Conservation (phyloP, 2,113 vertebrate species). For the Salvelinus namaycush region DNA sequence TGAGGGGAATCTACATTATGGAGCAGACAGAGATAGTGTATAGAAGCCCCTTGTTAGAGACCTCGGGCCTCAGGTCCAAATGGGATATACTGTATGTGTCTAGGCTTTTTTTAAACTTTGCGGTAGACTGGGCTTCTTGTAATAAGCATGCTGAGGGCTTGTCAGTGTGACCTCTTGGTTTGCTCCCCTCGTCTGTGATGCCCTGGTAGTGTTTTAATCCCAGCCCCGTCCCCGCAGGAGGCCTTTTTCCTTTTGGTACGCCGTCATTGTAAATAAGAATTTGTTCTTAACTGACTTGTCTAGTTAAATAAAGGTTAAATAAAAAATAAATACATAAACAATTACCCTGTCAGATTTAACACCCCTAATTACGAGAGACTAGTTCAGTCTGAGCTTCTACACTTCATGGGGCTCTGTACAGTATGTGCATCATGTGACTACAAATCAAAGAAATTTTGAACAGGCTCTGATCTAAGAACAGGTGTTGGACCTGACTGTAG, state of each 20-base stretch:
- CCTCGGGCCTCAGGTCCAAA: background rate
- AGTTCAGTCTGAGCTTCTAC: too few species aligned
- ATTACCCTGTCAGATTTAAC: background rate
- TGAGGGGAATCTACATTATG: background rate
- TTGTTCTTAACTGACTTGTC: too few species aligned
- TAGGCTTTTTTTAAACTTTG: too few species aligned
- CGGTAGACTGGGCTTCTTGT: background rate
- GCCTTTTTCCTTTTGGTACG: too few species aligned
- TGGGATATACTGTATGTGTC: background rate
- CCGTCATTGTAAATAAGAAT: too few species aligned
- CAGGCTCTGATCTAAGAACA: background rate
- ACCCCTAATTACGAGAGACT: too few species aligned
- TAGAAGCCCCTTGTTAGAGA: background rate
- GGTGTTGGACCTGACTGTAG: background rate
- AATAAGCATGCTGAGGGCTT: background rate
- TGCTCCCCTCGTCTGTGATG: background rate
- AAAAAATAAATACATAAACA: background rate
- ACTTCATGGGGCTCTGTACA: too few species aligned
- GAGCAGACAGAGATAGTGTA: background rate
- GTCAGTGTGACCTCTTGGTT: background rate
- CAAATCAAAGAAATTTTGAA: too few species aligned
- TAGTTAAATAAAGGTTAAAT: too few species aligned
- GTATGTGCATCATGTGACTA: too few species aligned
- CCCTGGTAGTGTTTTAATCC: background rate
- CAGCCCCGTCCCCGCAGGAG: too few species aligned